Evolutionary conservation across 2,113 vertebrate genomes (phyloP), one percentile per base, ranked within the genome.

Genomic region (Periophthalmodon schlosseri): DNA sequence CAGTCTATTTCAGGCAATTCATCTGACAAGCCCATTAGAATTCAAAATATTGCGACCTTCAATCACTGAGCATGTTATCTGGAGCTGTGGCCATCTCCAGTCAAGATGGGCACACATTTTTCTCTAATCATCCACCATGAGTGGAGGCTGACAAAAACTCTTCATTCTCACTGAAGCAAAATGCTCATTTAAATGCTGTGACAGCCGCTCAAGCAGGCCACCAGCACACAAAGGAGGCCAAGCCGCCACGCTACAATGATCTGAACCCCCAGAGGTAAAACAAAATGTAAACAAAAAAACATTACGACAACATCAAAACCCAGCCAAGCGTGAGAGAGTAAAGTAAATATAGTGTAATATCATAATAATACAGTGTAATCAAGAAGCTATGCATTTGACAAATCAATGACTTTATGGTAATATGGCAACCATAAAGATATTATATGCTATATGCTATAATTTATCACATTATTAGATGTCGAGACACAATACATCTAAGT

Each of bases 31-130:
- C 96, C 96, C 96, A 98, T 99, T 99, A 99, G 96, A 98, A 99
- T 99, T 99, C 97, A 97, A 99, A 99, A 99, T 99, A 99, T 99
- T 99, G 98, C 97, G 96, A 99, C 98, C 98, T 98, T 99, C 97
- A 99, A 98, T 99, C 97, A 99, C 95, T 88, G 95, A 96, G 96
- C 95, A 95, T 96, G 96, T 98, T 98, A 99, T 97, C 96, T 96
- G 95, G 95, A 96, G 96, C 96, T 95, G 96, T 95, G 94, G 96
- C 93, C 96, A 98, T 99, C 97, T 98, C 95, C 96, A 99, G 97
- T 99, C 96, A 97, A 98, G 97, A 98, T 96, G 97, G 96, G 95
- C 92, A 95, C 96, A 96, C 96, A 90, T 99, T 99, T 98, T 96
- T 96, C 96, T 97, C 96, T 99, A 99, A 99, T 99, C 98, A 99